Base-by-base conservation (phyloP, 2,888 invertebrate genomes). In the Diogma glabrata region DNA sequence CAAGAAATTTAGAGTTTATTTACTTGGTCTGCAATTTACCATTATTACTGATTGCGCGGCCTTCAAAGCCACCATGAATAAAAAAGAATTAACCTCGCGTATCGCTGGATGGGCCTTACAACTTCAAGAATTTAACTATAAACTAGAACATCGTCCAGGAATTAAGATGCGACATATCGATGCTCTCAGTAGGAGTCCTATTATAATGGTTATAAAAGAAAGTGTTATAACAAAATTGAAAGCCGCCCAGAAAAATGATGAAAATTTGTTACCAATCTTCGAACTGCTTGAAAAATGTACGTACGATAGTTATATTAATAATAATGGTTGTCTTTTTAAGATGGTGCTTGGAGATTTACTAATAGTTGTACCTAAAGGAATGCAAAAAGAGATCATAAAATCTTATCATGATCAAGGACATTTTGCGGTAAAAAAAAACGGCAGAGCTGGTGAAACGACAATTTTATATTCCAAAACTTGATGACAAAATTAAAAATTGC, bases 91-190 rank as follows among this genome's bases (percentile, higher is more conserved):
- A 38, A 52, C 36, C 28, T 59, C 46, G 52, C 59, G 52, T 53
- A 53, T 51, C 54, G 60, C 45, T 48, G 49, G 57, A 22, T 61
- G 49, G 65, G 63, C 57, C 59, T 52, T 54, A 55, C 60, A 52
- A 8, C 47, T 57, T n/a, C 50, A 56, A 33, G 56, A 56, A 22
- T 56, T 49, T 28, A 45, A 57, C 4, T 59, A 52, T 33, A 28
- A 17, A 7, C 19, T 57, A 10, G 51, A 54, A 43, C 56, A 57
- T 51, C 33, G 55, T 22, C n/a, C 45, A 8, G 55, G 55, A 3
- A 57, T 55, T 24, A 38, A 16, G 22, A 56, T 55, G 54, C 12
- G 40, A 40, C 52, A 59, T 52, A 46, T 57, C 22, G 58, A 59
- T 47, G 55, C 53, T 5, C 45, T 55, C 20, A 57, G 57, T 19